phyloP scores from a whole-genome alignment of 2,113 vertebrate species.

The Acanthochromis polyacanthus region DNA sequence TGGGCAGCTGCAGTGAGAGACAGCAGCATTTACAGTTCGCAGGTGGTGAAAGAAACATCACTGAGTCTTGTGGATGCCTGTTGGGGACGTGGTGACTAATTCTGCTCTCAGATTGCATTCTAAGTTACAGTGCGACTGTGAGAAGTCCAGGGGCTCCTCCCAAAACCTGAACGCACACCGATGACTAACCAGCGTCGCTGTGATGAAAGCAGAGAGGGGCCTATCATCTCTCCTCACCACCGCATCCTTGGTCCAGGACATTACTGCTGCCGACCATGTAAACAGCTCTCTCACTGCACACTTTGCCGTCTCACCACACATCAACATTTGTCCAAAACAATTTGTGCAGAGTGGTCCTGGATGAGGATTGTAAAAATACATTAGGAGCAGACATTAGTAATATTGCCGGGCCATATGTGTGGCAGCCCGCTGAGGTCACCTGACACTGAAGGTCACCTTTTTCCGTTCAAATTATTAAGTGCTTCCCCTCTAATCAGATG shows the following conservation, averaged over 20 bases:
- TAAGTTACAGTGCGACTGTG: conserved; percentile 49
- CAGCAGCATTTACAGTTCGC: conserved; percentile 9
- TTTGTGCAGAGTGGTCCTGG: conserved; percentile 74
- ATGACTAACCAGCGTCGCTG: conserved; percentile 38
- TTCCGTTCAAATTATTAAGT: conserved; percentile 85
- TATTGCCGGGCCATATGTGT: conserved; percentile 80
- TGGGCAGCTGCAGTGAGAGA: conserved; percentile 40
- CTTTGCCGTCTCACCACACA: conserved; percentile 45
- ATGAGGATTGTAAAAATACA: conserved; percentile 72
- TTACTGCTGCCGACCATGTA: conserved; percentile 38
- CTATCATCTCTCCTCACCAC: conserved; percentile 39
- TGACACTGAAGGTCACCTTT: conserved; percentile 85
- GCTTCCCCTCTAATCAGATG: conserved; percentile 85
- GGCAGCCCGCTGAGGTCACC: conserved; percentile 79
- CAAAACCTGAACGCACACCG: conserved; percentile 7
- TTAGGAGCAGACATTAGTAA: conserved; percentile 81
- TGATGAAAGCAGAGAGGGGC: conserved; percentile 53
- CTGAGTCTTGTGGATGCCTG: conserved; percentile 32
- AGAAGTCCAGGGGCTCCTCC: conserved; percentile 20
- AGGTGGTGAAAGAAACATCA: conserved; percentile 53
- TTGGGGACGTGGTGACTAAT: conserved; percentile 62
- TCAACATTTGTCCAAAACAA: conserved; percentile 77
- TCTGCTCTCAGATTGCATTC: conserved; percentile 56
- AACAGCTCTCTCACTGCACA: conserved; percentile 22
- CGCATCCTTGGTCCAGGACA: neutral